Evolutionary conservation across 2,888 invertebrate genomes (phyloP), one percentile per base, ranked within the genome.

Genomic region (Nyleta sp.): DNA sequence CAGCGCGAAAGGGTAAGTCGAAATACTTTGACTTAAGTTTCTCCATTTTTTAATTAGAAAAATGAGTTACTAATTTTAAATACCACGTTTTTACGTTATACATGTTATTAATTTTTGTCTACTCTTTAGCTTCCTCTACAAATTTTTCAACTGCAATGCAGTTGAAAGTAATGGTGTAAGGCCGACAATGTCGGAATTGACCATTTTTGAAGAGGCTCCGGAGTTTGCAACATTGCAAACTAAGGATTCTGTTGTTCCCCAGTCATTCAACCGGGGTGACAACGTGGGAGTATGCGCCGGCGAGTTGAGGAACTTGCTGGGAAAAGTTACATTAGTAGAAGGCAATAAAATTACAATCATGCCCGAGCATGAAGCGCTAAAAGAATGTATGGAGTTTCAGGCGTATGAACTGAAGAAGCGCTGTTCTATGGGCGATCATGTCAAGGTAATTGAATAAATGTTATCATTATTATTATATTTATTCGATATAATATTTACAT

Each of bases 371-470:
- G 98, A 98, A 86, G 99, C 98, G 82, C 92, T 99, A 5, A 97
- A 96, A 91, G 93, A 88, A 73, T 87, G 98, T 0, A 92, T 99
- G 18, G 98, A 98, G 78, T 99, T 99, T 90, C 98, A 96, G 91
- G 96, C 99, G 0, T 94, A 94, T 81, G 99, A 99, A 90, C 91
- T 99, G 87, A 93, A 95, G 68, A 99, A 99, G 91, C 97, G 95
- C 89, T 99, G 99, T 91, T 96, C 96, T 87, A 97, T 97, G 91
- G 99, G 99, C 1, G 99, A 99, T 91, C 99, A 99, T 88, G 99
- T 99, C 0, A 98, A 98, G 91, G 99, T 99, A 74, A 40, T n/a
- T 24, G n/a, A n/a, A 28, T 28, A 13, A 13, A 28, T 28, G 4
- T 28, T 8, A 28, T 28, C 8, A 28, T 28, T 28, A n/a, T 28